A percentile compares a stretch with the other conserved stretches of the same genome.
Conservation (phyloP, 1,140 invertebrate species). For the Lasioglossum albipes region DNA sequence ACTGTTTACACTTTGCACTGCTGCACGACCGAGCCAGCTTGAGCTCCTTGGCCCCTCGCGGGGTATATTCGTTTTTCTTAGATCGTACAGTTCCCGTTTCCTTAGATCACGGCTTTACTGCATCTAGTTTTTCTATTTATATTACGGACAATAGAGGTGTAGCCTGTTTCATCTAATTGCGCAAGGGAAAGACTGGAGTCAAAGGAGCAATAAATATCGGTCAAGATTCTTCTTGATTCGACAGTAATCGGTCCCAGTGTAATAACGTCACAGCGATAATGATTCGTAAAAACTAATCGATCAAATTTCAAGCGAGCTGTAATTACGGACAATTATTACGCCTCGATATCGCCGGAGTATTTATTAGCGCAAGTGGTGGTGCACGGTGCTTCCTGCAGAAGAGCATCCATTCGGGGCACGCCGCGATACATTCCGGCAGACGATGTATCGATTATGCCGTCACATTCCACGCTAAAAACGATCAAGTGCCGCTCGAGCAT, state of each 20-base stretch:
- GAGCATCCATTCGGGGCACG: slow-evolving; percentile 13
- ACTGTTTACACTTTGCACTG: too few relatives aligned
- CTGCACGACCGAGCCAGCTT: too few relatives aligned
- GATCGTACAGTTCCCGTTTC: too few relatives aligned
- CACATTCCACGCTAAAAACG: slow-evolving; percentile 28
- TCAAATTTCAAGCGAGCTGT: slow-evolving; percentile 10
- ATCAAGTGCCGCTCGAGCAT: neutral
- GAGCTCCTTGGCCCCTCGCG: too few relatives aligned
- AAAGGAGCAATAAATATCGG: too few relatives aligned
- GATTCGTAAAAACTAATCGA: slow-evolving; percentile 21
- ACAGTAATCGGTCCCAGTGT: neutral
- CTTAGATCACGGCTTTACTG: too few relatives aligned
- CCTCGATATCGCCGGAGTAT: slow-evolving; percentile 11
- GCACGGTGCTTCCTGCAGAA: neutral
- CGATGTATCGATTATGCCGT: slow-evolving; percentile 38
- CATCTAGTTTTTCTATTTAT: too few relatives aligned
- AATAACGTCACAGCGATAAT: neutral
- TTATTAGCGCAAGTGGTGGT: slow-evolving; percentile 32
- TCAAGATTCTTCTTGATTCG: neutral
- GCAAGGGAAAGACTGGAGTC: too few relatives aligned
- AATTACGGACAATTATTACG: slow-evolving; percentile 37
- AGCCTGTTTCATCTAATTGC: too few relatives aligned
- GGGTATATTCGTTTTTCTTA: too few relatives aligned
- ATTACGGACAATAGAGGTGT: too few relatives aligned
- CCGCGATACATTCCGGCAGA: slow-evolving; percentile 7